Evolutionary conservation across 92 coral and sea anemone genomes (phyloP).

Genomic region (Meandrina meandrites): DNA sequence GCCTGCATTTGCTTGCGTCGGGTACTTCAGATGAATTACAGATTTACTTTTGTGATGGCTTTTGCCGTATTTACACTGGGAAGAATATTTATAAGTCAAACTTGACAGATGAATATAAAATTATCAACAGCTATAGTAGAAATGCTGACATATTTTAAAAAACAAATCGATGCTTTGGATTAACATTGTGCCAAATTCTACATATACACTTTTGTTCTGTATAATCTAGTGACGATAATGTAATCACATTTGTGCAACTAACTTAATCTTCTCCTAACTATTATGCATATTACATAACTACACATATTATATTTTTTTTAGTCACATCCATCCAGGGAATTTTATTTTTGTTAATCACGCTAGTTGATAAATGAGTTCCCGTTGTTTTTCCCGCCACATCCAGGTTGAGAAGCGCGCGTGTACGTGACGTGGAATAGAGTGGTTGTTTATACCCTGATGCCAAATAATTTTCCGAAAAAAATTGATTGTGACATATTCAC

Average conservation of each 20-base stretch:
- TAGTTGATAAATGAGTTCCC: background rate
- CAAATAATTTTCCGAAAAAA: background rate
- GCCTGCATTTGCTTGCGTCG: background rate
- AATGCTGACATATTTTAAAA: background rate
- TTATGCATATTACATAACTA: too few species aligned
- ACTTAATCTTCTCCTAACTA: too few species aligned
- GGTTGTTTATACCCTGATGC: background rate
- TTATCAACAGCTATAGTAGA: background rate
- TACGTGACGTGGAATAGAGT: background rate
- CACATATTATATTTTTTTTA: too few species aligned
- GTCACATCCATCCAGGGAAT: too few species aligned
- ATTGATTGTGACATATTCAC: background rate
- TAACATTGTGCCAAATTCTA: too few species aligned
- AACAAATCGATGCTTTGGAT: too few species aligned
- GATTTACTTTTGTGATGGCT: too few species aligned
- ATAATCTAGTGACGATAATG: too few species aligned
- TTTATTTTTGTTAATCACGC: too few species aligned
- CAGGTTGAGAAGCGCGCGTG: background rate
- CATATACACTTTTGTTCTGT: too few species aligned
- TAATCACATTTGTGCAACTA: too few species aligned
- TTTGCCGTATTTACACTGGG: background rate
- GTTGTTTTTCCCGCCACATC: background rate
- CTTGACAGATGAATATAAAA: too few species aligned
- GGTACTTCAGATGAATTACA: background rate
- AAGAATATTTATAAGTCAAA: background rate